Base-by-base conservation (phyloP, 1,140 invertebrate species). In the Metopolophium dirhodum region DNA sequence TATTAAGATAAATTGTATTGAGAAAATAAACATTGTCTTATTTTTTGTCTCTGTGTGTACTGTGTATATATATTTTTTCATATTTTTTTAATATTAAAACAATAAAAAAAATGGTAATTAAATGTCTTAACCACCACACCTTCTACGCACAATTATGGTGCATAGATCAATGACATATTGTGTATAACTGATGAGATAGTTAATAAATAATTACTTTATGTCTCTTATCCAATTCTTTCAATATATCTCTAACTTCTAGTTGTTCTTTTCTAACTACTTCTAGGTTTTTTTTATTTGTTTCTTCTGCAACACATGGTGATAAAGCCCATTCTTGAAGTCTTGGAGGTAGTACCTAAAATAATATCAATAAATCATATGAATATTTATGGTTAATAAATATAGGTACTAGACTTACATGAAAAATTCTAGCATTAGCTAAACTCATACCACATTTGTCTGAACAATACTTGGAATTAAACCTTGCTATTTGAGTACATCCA, bases 301-400 rank as follows among this genome's bases (percentile, higher is more conserved):
- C 97, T 95, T 99, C 98, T 0, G 98, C 98, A 57, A 97, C 96
- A 95, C 98, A 98, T 0, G 97, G 96, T n/a, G 97, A 97, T n/a
- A 98, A 96, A 61, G 97, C 97, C 98, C 98, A 99, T 94, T 99
- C 98, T 95, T 99, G 98, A 93, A 99, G 97, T n/a, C 98, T 96
- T 94, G 98, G 97, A 0, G 99, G 99, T 35, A 99, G 95, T 14
- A 98, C 97, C 96, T 97, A 95, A 18, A 93, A 82, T n/a, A 93
- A 51, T 49, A 61, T 37, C 49, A 45, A 92, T 61, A 85, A 26
- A 82, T 51, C 89, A 90, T 57, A 26, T 35, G 0, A 87, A 7
- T 37, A 93, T 94, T 87, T 93, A 85, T 61, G 2, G 23, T 49
- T 35, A 49, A 45, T 83, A 22, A 83, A 37, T 82, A 82, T 22